Conservation (phyloP, 2,888 invertebrate species). For the Branchipolynoe longqiensis region DNA sequence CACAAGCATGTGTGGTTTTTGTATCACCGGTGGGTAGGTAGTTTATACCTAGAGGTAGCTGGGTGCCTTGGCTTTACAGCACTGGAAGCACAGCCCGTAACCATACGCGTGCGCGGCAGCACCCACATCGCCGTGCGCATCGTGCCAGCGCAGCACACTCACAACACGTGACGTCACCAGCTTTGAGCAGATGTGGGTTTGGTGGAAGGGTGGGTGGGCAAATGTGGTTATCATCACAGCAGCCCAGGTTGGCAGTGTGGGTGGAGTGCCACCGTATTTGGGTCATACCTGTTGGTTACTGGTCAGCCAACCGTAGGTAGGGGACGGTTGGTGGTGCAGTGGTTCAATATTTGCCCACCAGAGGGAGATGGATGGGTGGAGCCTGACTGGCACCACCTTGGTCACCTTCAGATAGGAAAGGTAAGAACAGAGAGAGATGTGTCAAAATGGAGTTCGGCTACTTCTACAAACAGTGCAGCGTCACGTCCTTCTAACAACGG, state of each 20-base stretch:
- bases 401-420: slow-evolving; percentile 42
- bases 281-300: neutral
- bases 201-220: slow-evolving; percentile 4
- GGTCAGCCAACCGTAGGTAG: too few species aligned
- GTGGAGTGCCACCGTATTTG: neutral
- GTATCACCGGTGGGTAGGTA: neutral
- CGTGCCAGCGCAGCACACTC: neutral
- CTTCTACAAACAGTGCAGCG: too few species aligned
- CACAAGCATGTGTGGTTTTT: slow-evolving; percentile 43
- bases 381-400: too few species aligned
- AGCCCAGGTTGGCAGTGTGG: too few species aligned
- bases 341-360: slow-evolving; percentile 29
- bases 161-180: slow-evolving; percentile 44
- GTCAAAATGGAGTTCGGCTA: too few species aligned
- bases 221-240: too few species aligned
- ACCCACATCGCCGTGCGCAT: neutral
- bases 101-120: slow-evolving; percentile 50
- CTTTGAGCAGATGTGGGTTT: slow-evolving; percentile 4
- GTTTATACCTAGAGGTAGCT: slow-evolving; percentile 3
- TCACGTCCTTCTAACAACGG: too few species aligned
- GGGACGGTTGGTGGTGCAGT: too few species aligned
- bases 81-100: slow-evolving; percentile 35
- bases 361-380: slow-evolving; percentile 14
- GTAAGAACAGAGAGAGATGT: slow-evolving; percentile 44
- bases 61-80: slow-evolving; percentile 19